phyloP scores from a whole-genome alignment of 2,113 vertebrate species.

The Sorex araneus region DNA sequence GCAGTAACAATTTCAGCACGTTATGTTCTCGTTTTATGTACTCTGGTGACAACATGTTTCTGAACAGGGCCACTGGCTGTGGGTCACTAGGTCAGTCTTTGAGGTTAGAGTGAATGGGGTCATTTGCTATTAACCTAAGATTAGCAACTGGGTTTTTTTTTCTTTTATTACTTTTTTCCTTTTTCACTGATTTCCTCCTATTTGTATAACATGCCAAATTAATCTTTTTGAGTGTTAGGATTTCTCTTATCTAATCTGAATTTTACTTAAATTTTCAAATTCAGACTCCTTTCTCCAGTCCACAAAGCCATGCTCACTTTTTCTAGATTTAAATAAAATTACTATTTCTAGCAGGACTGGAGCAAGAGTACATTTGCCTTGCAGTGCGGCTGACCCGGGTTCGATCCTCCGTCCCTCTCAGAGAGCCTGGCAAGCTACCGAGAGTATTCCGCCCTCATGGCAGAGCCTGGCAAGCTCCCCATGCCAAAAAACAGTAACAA shows the following conservation, averaged over 20 bases:
- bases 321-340: constrained; percentile 6
- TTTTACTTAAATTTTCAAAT: constrained; percentile 46
- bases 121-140: constrained; percentile 89
- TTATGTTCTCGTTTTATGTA: constrained; percentile 90
- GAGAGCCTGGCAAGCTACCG: no score
- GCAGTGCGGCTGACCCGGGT: no score
- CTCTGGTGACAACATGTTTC: constrained; percentile 88
- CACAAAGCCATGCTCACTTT: constrained; percentile 24
- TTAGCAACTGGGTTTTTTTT: constrained; percentile 77
- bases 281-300: constrained; percentile 8
- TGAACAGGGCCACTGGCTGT: constrained; percentile 87
- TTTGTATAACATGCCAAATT: constrained; percentile 70
- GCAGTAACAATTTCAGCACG: constrained; percentile 90
- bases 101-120: constrained; percentile 89
- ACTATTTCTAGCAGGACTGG: not conserved
- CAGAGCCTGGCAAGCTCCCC: no score
- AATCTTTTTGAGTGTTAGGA: constrained; percentile 66
- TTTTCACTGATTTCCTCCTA: constrained; percentile 29
- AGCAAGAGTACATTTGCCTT: no score
- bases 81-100: constrained; percentile 88
- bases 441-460: no score
- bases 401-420: no score
- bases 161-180: constrained; percentile 22
- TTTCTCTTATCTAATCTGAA: constrained; percentile 43
- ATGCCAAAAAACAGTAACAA: no score